Percentiles rank a stretch among this genome's conserved stretches.
These are phyloP conservation scores for Holothuria glaberrima DNA, from an alignment of 35 echinoderm and acorn worm genomes.

Conservation along the genomic window DNA sequence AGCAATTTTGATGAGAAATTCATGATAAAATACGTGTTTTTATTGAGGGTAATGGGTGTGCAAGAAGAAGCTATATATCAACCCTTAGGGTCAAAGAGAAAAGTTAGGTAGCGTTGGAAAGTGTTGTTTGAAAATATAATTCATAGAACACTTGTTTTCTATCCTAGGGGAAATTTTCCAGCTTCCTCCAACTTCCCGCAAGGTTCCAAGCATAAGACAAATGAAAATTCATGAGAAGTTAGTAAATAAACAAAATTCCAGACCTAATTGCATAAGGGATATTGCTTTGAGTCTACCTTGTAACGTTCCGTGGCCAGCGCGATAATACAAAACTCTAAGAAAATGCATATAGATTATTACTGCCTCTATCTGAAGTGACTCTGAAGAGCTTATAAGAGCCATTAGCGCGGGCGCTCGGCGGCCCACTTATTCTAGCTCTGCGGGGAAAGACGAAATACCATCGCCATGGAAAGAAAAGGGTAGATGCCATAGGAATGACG, in stretches of 20 bases:
- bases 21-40: slow-evolving; percentile 29
- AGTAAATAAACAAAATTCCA: slow-evolving; percentile 46
- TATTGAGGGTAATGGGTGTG: slow-evolving; percentile 40
- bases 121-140: slow-evolving; percentile 54
- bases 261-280: slow-evolving; percentile 47
- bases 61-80: not conserved
- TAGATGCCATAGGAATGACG: slow-evolving; percentile 46
- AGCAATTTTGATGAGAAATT: slow-evolving; percentile 20
- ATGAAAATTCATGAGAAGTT: slow-evolving; percentile 33
- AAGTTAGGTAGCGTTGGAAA: slow-evolving; percentile 38
- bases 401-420: slow-evolving; percentile 49
- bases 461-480: slow-evolving; percentile 36
- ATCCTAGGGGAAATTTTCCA: slow-evolving; percentile 43
- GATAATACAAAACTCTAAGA: slow-evolving; percentile 36
- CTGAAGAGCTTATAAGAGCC: slow-evolving; percentile 29
- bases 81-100: not conserved
- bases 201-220: slow-evolving; percentile 39
- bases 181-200: slow-evolving; percentile 19
- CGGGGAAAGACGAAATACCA: slow-evolving; percentile 43
- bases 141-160: slow-evolving; percentile 52
- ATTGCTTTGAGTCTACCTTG: slow-evolving; percentile 36
- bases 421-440: slow-evolving; percentile 37
- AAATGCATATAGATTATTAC: slow-evolving; percentile 50
- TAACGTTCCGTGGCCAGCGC: slow-evolving; percentile 36
- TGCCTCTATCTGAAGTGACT: slow-evolving; percentile 39